Evolutionary conservation across 2,113 vertebrate species (phyloP), one percentile per base, ranked within the genome.

Genomic region (Haemorhous mexicanus): DNA sequence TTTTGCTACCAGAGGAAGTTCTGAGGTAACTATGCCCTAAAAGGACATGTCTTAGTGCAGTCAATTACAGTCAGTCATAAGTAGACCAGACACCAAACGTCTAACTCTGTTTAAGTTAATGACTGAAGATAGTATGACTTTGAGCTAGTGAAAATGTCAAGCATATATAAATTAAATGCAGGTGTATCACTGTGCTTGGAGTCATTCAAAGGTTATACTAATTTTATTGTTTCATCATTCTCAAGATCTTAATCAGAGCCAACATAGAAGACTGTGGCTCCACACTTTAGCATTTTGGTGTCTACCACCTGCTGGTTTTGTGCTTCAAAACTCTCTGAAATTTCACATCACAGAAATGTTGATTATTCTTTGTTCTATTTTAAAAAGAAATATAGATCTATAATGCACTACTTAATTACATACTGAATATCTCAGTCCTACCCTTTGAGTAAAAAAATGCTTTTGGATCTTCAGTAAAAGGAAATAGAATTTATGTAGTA

Each of bases 141-240:
- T 53, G 85, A 28, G 37, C 13, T 61, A 58, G 24, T 50, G 66
- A 91, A 95, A 94, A 88, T 73, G 55, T 69, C 46, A 82, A 78
- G 30, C n/a, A 59, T 63, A 24, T 61, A 55, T 58, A 32, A 39
- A 95, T 79, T 74, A 97, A 94, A 81, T 64, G 19, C 30, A 92
- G 47, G 37, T 80, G 0, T 75, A 76, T 68, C n/a, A 35, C 33
- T 83, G 20, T 90, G 68, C 52, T 77, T 43, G 13, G 9, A 28
- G 56, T 92, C 33, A 69, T 66, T 84, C 32, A 84, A 89, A 87
- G 52, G 33, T 90, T 89, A 11, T 68, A 39, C 4, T 93, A 67
- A 86, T 86, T 93, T 92, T 88, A 46, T 85, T 89, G 84, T 94
- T 84, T 70, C 5, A 24, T 87, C 52, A n/a, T 81, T 87, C 49